These are phyloP conservation scores for Zoanthus sociatus DNA, from an alignment of 92 coral and sea anemone species.

Conservation along the genomic window DNA sequence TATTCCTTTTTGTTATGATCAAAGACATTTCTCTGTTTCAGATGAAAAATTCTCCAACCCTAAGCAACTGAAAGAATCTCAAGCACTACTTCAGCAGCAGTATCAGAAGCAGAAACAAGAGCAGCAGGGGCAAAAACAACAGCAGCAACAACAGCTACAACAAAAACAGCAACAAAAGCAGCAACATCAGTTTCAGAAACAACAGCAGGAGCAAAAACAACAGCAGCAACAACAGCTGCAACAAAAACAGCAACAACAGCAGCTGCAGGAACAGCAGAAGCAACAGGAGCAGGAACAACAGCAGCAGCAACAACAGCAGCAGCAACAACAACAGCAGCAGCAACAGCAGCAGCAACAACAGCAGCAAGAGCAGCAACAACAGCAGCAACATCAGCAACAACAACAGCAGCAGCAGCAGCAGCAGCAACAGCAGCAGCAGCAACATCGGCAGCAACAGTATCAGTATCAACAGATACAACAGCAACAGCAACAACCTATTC, in stretches of 20 bases:
- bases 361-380: not conserved
- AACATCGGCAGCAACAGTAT: not conserved
- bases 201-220: not conserved
- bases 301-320: not conserved
- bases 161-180: constrained; percentile 11
- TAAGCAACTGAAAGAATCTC: too few species aligned
- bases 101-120: not conserved
- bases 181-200: not conserved
- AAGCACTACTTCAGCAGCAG: not conserved
- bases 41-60: too few species aligned
- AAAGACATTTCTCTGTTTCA: too few species aligned
- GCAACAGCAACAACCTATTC: constrained; percentile 7
- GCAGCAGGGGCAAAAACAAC: not conserved
- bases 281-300: not conserved
- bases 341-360: constrained; percentile 16
- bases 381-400: not conserved
- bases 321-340: not conserved
- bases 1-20: too few species aligned
- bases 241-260: not conserved
- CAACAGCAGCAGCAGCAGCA: not conserved
- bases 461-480: not conserved
- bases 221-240: not conserved
- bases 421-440: not conserved
- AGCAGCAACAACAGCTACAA: constrained; percentile 3
- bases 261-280: not conserved